These are phyloP conservation scores for Sinodicranocentrus sp. DNA, from an alignment of 2,888 invertebrate species.

Conservation along the genomic window DNA sequence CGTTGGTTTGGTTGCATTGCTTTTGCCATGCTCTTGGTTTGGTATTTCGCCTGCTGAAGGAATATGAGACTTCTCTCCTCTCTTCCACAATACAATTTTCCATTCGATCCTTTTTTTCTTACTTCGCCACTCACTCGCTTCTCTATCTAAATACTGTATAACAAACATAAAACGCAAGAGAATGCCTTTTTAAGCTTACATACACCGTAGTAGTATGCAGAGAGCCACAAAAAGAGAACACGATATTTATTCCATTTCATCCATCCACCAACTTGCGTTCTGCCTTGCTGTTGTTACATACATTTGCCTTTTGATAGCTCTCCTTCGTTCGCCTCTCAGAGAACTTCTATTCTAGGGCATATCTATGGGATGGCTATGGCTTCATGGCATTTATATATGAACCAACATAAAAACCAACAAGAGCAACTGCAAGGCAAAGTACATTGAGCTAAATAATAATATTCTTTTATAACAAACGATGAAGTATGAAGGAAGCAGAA, in stretches of 20 bases:
- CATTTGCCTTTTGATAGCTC: not conserved
- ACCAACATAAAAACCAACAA: constrained; percentile 24
- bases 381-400: constrained; percentile 19
- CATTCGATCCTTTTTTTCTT: constrained; percentile 19
- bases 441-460: constrained; percentile 62
- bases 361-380: not conserved
- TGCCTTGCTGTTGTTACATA: constrained; percentile 14
- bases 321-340: not conserved
- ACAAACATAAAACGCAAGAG: constrained; percentile 46
- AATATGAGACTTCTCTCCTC: constrained; percentile 56
- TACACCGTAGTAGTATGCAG: constrained; percentile 21
- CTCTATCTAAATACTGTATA: constrained; percentile 35
- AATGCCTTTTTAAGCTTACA: constrained; percentile 46
- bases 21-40: constrained; percentile 20
- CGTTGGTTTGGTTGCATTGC: constrained; percentile 18
- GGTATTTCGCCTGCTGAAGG: constrained; percentile 44
- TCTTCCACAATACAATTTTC: constrained; percentile 22
- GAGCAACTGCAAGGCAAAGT: constrained; percentile 40
- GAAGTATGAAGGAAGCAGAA: constrained; percentile 43
- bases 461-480: constrained; percentile 38
- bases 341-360: not conserved
- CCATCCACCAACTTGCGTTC: constrained; percentile 15
- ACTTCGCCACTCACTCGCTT: too few relatives aligned
- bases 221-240: constrained; percentile 54
- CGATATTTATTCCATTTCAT: constrained; percentile 66